Evolutionary conservation across 1,140 invertebrate species (phyloP).

Genomic region (Ruditapes philippinarum): DNA sequence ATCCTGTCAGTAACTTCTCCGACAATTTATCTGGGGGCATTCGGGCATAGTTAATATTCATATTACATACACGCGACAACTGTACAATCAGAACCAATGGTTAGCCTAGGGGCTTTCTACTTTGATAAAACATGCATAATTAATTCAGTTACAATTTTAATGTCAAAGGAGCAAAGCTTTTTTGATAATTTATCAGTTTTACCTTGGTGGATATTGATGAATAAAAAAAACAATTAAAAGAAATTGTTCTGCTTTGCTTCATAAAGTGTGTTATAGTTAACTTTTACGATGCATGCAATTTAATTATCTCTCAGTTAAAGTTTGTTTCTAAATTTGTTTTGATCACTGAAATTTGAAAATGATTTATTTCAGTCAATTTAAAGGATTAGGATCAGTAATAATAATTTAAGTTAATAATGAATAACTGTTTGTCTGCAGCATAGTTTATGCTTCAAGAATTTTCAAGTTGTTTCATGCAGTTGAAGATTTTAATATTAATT

Average conservation of each 20-base stretch:
- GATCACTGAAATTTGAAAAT: too few species aligned
- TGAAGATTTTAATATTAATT: too few species aligned
- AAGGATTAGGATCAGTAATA: too few species aligned
- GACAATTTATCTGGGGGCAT: constrained; percentile 19
- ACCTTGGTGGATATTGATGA: not conserved
- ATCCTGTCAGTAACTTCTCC: constrained; percentile 30
- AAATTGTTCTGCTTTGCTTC: constrained; percentile 3
- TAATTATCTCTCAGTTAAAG: not conserved
- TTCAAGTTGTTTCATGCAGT: too few species aligned
- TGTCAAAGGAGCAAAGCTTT: constrained; percentile 17
- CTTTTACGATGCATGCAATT: not conserved
- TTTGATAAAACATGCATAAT: constrained; percentile 49
- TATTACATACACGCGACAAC: constrained; percentile 53
- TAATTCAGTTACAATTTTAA: constrained; percentile 32
- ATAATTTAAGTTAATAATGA: too few species aligned
- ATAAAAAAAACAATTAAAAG: constrained; percentile 10
- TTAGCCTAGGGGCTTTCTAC: not conserved
- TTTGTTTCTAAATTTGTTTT: too few species aligned
- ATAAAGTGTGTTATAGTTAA: not conserved
- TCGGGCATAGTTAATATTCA: constrained; percentile 42
- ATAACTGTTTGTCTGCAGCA: too few species aligned
- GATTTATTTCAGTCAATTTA: too few species aligned
- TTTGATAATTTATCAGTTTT: constrained; percentile 47
- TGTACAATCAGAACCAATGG: constrained; percentile 2
- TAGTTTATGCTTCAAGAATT: too few species aligned